Conservation (phyloP, 2,113 vertebrate species). For the Sakesphorus luctuosus region DNA sequence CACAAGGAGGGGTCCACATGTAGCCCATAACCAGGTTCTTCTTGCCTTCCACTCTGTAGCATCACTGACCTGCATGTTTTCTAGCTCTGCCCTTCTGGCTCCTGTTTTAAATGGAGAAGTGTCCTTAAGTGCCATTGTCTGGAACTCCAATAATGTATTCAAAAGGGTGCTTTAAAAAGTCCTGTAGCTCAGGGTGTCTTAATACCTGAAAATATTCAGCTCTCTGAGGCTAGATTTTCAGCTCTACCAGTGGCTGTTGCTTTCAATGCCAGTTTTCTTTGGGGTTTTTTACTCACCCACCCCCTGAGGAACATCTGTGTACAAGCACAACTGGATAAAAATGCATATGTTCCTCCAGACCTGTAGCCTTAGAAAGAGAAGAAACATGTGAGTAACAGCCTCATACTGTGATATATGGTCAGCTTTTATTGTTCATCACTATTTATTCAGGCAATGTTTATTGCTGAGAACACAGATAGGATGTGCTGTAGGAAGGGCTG, state of each 20-base stretch:
- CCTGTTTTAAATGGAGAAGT: neutral
- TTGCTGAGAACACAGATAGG: neutral
- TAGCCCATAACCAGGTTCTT: neutral
- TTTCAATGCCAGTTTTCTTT: neutral
- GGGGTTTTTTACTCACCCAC: neutral
- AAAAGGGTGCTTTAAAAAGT: conserved; percentile 49
- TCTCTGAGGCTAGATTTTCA: neutral
- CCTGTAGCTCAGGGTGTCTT: conserved; percentile 22
- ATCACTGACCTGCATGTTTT: conserved; percentile 4
- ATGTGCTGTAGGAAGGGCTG: neutral
- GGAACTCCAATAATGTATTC: neutral
- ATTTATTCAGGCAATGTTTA: neutral
- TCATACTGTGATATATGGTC: neutral
- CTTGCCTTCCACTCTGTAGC: conserved; percentile 15
- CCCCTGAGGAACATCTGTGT: neutral
- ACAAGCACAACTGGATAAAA: conserved; percentile 13
- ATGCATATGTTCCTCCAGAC: neutral
- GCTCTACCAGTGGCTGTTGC: neutral
- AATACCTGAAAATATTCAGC: neutral
- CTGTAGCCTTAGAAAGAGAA: neutral
- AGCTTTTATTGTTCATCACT: neutral
- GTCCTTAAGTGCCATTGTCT: conserved; percentile 45
- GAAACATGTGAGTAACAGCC: neutral
- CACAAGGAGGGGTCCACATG: neutral
- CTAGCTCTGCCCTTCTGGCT: neutral